Evolutionary conservation across 1,140 invertebrate species (phyloP).

Genomic region (Amphibalanus amphitrite): DNA sequence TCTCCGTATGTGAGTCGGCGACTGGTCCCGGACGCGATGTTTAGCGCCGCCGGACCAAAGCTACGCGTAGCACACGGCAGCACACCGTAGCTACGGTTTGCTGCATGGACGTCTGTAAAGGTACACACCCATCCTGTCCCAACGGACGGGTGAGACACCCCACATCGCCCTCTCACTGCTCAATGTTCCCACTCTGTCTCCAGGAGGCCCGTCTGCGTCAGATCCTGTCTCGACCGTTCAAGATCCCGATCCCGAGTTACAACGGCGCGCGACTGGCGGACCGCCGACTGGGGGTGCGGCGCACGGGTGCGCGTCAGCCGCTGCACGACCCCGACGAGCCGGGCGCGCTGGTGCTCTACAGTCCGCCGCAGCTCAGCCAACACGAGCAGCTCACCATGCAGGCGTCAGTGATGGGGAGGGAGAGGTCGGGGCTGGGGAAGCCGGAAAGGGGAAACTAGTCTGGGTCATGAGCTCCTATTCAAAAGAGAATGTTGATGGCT

Average conservation of each 20-base stretch:
- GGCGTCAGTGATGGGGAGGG: conserved; percentile 16
- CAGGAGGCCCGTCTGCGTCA: conserved; percentile 62
- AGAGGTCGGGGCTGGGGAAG: conserved; percentile 9
- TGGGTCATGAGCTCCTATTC: too few relatives aligned
- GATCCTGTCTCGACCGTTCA: conserved; percentile 76
- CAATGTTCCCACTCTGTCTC: background rate
- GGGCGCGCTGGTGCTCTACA: conserved; percentile 77
- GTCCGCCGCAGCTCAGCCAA: conserved; percentile 58
- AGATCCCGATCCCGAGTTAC: conserved; percentile 88
- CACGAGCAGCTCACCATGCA: conserved; percentile 67
- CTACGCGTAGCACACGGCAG: too few relatives aligned
- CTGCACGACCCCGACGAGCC: conserved; percentile 88
- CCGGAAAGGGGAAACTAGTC: too few relatives aligned
- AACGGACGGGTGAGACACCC: too few relatives aligned
- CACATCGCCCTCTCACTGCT: too few relatives aligned
- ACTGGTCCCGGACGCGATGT: too few relatives aligned
- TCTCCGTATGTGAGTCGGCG: too few relatives aligned
- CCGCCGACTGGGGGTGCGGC: conserved; percentile 48
- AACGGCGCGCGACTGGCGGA: conserved; percentile 37
- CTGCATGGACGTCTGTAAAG: too few relatives aligned
- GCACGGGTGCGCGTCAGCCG: conserved; percentile 47
- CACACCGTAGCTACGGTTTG: too few relatives aligned
- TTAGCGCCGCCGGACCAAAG: too few relatives aligned
- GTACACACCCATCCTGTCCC: too few relatives aligned
- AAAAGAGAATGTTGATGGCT: too few relatives aligned